These are phyloP conservation scores for Laupala kohalensis DNA, from an alignment of 1,140 invertebrate species.

Conservation along the genomic window DNA sequence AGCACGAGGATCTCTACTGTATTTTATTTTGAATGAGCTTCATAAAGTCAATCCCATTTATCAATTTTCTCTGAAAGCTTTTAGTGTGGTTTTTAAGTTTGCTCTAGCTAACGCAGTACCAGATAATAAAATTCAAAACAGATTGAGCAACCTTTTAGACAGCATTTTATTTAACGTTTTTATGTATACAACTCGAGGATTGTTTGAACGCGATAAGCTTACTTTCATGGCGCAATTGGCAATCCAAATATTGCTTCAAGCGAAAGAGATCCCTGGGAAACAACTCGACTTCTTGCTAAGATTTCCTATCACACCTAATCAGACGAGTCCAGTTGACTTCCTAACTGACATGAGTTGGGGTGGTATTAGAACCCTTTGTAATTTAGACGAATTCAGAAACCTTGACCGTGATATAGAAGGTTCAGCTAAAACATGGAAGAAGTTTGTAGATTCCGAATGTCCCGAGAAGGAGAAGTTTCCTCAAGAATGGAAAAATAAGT, in stretches of 20 bases:
- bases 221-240: slow-evolving; percentile 83
- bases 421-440: slow-evolving; percentile 81
- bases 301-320: slow-evolving; percentile 49
- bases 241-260: slow-evolving; percentile 50
- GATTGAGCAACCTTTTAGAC: slow-evolving; percentile 71
- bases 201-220: slow-evolving; percentile 88
- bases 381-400: slow-evolving; percentile 68
- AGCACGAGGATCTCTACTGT: slow-evolving; percentile 73
- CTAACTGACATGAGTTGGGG: slow-evolving; percentile 75
- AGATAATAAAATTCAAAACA: slow-evolving; percentile 49
- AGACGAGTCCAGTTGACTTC: slow-evolving; percentile 71
- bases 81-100: slow-evolving; percentile 83
- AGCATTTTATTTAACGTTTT: slow-evolving; percentile 78
- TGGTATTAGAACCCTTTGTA: slow-evolving; percentile 65
- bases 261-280: slow-evolving; percentile 47
- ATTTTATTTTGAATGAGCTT: slow-evolving; percentile 89
- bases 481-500: slow-evolving; percentile 93
- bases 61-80: slow-evolving; percentile 91
- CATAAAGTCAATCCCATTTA: slow-evolving; percentile 92
- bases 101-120: slow-evolving; percentile 58
- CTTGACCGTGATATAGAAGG: slow-evolving; percentile 88
- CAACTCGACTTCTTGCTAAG: slow-evolving; percentile 84
- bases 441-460: slow-evolving; percentile 79
- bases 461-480: slow-evolving; percentile 90
- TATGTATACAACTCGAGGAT: slow-evolving; percentile 74